phyloP scores from a whole-genome alignment of 2,888 invertebrate species.

The Callosobruchus maculatus region DNA sequence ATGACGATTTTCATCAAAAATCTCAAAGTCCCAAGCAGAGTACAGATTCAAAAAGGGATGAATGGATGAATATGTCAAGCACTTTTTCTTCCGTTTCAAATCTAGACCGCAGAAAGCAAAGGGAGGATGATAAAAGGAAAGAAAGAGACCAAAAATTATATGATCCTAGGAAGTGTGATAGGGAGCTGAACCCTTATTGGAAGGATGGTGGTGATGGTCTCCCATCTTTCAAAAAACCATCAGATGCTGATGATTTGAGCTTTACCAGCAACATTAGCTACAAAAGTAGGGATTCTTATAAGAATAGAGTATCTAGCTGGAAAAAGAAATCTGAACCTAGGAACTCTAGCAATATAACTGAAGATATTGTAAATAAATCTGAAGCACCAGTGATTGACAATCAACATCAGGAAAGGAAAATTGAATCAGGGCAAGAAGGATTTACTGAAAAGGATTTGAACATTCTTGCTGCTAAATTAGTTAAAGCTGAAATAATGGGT shows the following conservation, averaged over 20 bases:
- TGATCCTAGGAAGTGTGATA: conserved; percentile 65
- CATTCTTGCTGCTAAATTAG: conserved; percentile 80
- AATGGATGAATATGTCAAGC: conserved; percentile 74
- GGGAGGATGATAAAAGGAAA: conserved; percentile 53
- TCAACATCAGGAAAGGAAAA: conserved; percentile 2
- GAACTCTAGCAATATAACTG: conserved; percentile 8
- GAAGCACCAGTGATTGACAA: neutral
- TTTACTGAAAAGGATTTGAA: conserved; percentile 79
- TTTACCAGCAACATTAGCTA: conserved; percentile 9
- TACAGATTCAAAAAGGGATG: conserved; percentile 50
- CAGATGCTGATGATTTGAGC: conserved; percentile 41
- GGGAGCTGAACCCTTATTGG: conserved; percentile 92
- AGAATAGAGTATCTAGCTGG: conserved; percentile 15
- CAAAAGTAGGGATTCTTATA: conserved; percentile 6
- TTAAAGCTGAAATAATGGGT: conserved; percentile 94
- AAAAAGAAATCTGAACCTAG: conserved; percentile 11
- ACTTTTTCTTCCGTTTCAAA: conserved; percentile 46
- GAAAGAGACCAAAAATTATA: conserved; percentile 58
- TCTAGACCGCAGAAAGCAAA: conserved; percentile 46
- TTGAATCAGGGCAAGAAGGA: conserved; percentile 8
- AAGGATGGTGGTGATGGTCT: conserved; percentile 83
- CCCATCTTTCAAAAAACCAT: conserved; percentile 57
- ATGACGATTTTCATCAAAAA: neutral
- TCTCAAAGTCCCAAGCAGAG: neutral
- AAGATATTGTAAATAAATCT: conserved; percentile 8